Percentiles rank a stretch among this genome's conserved stretches.
These are phyloP conservation scores for Iguana delicatissima DNA, from an alignment of 2,797 vertebrate species.

Conservation along the genomic window DNA sequence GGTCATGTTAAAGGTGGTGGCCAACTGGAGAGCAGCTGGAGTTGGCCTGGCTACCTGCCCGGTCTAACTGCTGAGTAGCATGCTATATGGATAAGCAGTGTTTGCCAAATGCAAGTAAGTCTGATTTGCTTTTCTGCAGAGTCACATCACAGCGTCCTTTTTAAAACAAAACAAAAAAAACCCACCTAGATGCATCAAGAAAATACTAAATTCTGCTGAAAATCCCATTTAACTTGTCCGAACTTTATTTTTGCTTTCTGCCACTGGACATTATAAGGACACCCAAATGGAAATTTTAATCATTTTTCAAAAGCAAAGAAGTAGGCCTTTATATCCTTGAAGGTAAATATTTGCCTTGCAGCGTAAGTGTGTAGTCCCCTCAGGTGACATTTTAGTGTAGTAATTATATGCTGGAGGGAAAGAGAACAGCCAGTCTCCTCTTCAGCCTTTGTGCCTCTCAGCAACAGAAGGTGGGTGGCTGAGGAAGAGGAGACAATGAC, in stretches of 20 bases:
- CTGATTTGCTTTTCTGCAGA: neutral
- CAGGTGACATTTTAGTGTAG: neutral
- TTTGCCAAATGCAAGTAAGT: neutral
- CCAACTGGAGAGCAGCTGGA: neutral
- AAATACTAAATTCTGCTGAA: neutral
- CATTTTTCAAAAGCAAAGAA: too few relatives aligned
- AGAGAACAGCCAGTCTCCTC: neutral
- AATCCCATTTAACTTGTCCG: neutral
- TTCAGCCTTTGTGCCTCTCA: too few relatives aligned
- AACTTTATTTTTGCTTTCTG: neutral
- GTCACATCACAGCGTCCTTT: neutral
- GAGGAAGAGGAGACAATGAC: too few relatives aligned
- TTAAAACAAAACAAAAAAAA: neutral
- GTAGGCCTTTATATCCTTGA: too few relatives aligned
- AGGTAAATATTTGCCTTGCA: too few relatives aligned
- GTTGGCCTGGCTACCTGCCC: neutral
- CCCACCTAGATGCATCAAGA: neutral
- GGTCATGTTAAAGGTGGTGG: neutral
- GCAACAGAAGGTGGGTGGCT: too few relatives aligned
- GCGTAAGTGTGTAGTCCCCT: neutral
- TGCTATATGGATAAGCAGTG: neutral
- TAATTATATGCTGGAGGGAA: neutral
- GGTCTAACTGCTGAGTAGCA: neutral
- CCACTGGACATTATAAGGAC: neutral
- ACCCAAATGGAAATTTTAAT: neutral